Conservation (phyloP, 2,113 vertebrate genomes). For the Cnemophilus loriae region DNA sequence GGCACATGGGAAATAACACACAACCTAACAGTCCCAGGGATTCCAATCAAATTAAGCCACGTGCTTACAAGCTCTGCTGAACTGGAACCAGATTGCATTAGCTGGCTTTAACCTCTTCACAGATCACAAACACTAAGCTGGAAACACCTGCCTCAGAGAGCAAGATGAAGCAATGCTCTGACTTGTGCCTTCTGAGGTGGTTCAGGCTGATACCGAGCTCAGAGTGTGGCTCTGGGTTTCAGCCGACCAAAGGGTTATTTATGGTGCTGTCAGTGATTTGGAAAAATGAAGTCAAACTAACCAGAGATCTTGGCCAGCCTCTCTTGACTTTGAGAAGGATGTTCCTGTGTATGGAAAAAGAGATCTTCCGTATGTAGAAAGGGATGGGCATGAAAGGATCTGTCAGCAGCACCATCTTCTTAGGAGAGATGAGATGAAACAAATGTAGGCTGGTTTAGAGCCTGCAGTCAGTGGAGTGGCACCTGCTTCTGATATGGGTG, state of each 20-base stretch:
- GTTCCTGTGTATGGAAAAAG: background rate
- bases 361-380: background rate
- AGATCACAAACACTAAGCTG: background rate
- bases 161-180: background rate
- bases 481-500: background rate
- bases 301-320: background rate
- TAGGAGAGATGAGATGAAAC: background rate
- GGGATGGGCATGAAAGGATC: background rate
- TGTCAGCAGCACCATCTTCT: background rate
- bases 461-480: background rate
- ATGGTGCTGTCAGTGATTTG: background rate
- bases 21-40: background rate
- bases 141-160: background rate
- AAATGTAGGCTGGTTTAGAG: background rate
- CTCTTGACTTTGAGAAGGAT: background rate
- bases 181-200: background rate
- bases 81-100: background rate
- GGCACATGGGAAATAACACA: background rate
- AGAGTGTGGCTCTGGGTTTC: background rate
- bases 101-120: slow-evolving; percentile 11
- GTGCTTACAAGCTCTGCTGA: slow-evolving; percentile 28
- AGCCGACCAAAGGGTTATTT: background rate
- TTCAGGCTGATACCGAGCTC: accelerated
- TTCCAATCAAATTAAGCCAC: background rate
- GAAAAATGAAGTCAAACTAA: background rate